A percentile compares a stretch with the other conserved stretches of the same genome.
Evolutionary conservation across 1,140 invertebrate genomes (phyloP).

Genomic region (Heliothis virescens): DNA sequence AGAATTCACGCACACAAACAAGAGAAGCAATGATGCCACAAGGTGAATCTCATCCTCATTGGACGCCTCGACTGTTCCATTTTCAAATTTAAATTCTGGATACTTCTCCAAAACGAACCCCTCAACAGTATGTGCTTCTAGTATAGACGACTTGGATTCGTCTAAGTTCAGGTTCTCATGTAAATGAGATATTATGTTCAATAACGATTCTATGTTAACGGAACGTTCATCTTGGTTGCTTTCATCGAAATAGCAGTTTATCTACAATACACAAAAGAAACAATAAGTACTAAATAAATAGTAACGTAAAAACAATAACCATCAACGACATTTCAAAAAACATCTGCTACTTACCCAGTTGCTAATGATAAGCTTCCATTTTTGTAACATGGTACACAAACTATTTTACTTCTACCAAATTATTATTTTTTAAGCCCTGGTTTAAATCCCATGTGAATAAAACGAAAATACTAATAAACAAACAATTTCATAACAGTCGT

Average conservation of each 20-base stretch:
- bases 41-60: slow-evolving; percentile 71
- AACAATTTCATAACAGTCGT: slow-evolving; percentile 63
- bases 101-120: slow-evolving; percentile 80
- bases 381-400: slow-evolving; percentile 60
- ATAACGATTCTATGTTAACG: slow-evolving; percentile 66
- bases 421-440: slow-evolving; percentile 23
- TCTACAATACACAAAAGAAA: slow-evolving; percentile 71
- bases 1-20: slow-evolving; percentile 81
- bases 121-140: slow-evolving; percentile 72
- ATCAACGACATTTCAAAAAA: slow-evolving; percentile 38
- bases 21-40: slow-evolving; percentile 75
- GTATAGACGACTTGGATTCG: slow-evolving; percentile 76
- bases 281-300: neutral
- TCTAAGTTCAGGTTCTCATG: slow-evolving; percentile 74
- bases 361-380: slow-evolving; percentile 77
- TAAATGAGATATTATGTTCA: slow-evolving; percentile 75
- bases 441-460: slow-evolving; percentile 29
- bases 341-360: slow-evolving; percentile 76
- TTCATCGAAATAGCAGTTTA: slow-evolving; percentile 77
- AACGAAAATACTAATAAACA: slow-evolving; percentile 53
- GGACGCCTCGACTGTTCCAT: slow-evolving; percentile 66
- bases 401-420: slow-evolving; percentile 31
- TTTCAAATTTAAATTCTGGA: slow-evolving; percentile 77
- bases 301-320: slow-evolving; percentile 21
- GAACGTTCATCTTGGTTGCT: slow-evolving; percentile 56